Conservation (phyloP, 2,113 vertebrate genomes). For the Tachuris rubrigastra region DNA sequence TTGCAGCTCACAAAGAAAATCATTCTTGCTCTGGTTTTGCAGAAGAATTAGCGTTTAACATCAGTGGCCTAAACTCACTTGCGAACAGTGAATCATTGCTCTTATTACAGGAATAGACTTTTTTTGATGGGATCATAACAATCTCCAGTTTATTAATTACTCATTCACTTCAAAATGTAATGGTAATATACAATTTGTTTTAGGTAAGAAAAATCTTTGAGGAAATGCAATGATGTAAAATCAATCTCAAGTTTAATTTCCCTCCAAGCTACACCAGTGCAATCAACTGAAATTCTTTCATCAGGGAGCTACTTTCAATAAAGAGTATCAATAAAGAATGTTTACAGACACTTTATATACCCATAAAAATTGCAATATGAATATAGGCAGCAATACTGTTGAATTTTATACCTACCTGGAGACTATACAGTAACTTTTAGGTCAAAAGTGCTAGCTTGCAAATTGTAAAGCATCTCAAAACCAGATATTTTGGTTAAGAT, state of each 20-base stretch:
- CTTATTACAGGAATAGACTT: not conserved
- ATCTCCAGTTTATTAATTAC: slow-evolving; percentile 33
- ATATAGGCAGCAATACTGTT: not conserved
- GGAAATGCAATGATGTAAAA: slow-evolving; percentile 10
- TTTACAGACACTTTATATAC: not conserved
- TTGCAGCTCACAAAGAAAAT: not conserved
- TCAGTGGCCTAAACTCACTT: slow-evolving; percentile 2
- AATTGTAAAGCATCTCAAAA: not conserved
- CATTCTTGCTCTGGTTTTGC: not conserved
- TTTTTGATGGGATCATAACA: slow-evolving; percentile 16
- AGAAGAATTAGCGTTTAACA: not conserved
- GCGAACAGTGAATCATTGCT: slow-evolving; percentile 27
- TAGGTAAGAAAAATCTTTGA: not conserved
- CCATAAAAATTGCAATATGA: not conserved
- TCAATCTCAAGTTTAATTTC: not conserved
- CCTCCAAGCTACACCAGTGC: not conserved
- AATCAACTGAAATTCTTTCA: slow-evolving; percentile 8
- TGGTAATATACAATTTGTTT: not conserved
- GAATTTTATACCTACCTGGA: not conserved
- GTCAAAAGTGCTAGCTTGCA: not conserved
- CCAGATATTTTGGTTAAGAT: not conserved
- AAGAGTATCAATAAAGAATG: not conserved
- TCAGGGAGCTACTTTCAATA: not conserved
- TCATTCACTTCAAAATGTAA: slow-evolving; percentile 14
- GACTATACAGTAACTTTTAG: not conserved